phyloP scores from a whole-genome alignment of 1,140 invertebrate species.

The Heliothis virescens region DNA sequence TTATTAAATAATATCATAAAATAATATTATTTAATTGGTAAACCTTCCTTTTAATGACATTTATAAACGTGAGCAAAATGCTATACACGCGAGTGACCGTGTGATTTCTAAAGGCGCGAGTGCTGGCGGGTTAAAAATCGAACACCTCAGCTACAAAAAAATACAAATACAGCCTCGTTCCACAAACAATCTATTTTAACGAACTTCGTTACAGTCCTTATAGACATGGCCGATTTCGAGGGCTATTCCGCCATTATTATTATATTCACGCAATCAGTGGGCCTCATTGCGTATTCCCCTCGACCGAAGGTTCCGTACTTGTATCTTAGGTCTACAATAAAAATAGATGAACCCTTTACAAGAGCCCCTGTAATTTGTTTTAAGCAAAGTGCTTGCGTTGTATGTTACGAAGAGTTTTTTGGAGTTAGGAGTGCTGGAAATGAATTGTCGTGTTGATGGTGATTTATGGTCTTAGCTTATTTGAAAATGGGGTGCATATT shows the following conservation, averaged over 20 bases:
- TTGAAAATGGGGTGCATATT: too few relatives aligned
- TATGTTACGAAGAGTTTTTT: conserved; percentile 30
- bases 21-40: too few relatives aligned
- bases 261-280: conserved; percentile 44
- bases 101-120: too few relatives aligned
- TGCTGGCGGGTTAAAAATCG: too few relatives aligned
- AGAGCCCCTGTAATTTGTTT: conserved; percentile 54
- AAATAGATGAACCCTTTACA: conserved; percentile 51
- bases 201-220: conserved; percentile 9
- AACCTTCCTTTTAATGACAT: too few relatives aligned
- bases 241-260: conserved; percentile 35
- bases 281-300: conserved; percentile 38
- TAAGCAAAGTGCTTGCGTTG: conserved; percentile 52
- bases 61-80: too few relatives aligned
- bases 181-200: conserved; percentile 24
- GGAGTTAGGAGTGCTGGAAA: conserved; percentile 39
- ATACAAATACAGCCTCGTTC: neutral
- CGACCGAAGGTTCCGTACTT: conserved; percentile 31
- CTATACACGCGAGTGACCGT: too few relatives aligned
- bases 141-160: neutral
- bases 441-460: neutral
- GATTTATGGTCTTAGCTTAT: neutral
- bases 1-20: too few relatives aligned
- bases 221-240: neutral
- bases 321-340: conserved; percentile 45